phyloP scores from a whole-genome alignment of 92 coral and sea anemone species.

The Zoanthus sansibaricus region DNA sequence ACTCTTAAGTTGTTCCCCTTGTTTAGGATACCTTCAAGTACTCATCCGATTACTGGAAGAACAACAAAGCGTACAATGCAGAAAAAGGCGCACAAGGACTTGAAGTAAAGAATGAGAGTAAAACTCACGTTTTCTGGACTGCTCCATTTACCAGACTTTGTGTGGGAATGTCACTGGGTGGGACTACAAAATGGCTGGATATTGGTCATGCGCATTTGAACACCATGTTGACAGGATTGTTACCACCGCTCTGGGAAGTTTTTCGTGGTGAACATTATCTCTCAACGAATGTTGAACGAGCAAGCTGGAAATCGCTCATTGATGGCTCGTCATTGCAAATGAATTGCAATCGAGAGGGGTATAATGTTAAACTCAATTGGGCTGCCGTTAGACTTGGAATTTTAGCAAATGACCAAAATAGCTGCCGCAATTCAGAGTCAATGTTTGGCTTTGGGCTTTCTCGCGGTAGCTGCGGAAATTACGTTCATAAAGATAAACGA shows the following conservation, averaged over 20 bases:
- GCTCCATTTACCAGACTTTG: slow-evolving; percentile 19
- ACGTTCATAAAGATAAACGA: not conserved
- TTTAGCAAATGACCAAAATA: slow-evolving; percentile 41
- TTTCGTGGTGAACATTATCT: not conserved
- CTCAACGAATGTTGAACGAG: slow-evolving; percentile 34
- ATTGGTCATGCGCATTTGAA: not conserved
- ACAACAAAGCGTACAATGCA: not conserved
- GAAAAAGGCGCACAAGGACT: not conserved
- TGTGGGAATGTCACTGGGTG: not conserved
- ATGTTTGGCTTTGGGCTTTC: slow-evolving; percentile 63
- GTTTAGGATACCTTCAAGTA: not conserved
- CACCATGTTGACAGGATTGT: not conserved
- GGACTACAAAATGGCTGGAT: slow-evolving; percentile 10
- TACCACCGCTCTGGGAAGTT: not conserved
- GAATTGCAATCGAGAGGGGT: slow-evolving; percentile 60
- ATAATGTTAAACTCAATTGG: slow-evolving; percentile 23
- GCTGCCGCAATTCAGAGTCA: slow-evolving; percentile 64
- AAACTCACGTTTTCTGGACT: slow-evolving; percentile 29
- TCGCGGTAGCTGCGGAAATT: slow-evolving; percentile 53
- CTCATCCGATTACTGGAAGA: not conserved
- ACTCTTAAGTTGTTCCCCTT: not conserved
- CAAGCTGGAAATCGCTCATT: slow-evolving; percentile 57
- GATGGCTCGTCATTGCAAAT: slow-evolving; percentile 46
- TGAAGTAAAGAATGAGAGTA: not conserved
- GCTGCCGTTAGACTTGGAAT: slow-evolving; percentile 64